Evolutionary conservation across 2,113 vertebrate genomes (phyloP).

Genomic region (Hyperoodon ampullatus): DNA sequence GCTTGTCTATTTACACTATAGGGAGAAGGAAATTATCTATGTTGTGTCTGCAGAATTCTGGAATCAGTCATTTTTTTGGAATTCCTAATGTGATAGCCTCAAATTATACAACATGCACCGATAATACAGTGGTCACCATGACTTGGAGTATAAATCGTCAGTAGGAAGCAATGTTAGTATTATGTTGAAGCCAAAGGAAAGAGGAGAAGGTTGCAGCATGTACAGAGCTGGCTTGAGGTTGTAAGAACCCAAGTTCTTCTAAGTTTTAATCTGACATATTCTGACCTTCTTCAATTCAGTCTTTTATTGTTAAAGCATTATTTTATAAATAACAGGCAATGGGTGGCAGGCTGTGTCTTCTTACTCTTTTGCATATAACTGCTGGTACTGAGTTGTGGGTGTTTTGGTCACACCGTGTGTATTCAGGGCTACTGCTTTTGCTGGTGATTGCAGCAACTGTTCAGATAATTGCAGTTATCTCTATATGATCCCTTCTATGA

Average conservation of each 20-base stretch:
- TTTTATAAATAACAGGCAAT: constrained; percentile 18
- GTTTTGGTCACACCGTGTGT: neutral
- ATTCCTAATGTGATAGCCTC: neutral
- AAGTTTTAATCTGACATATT: neutral
- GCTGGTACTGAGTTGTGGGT: neutral
- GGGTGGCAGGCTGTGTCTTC: neutral
- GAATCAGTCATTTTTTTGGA: neutral
- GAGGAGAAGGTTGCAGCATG: neutral
- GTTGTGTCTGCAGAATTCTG: neutral
- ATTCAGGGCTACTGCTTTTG: neutral
- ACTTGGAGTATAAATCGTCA: neutral
- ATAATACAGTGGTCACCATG: neutral
- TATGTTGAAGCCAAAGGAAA: neutral
- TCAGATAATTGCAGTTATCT: neutral
- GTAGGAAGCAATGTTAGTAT: neutral
- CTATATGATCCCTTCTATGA: neutral
- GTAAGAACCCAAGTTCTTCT: neutral
- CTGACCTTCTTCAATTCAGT: neutral
- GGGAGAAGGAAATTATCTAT: neutral
- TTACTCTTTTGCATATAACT: neutral
- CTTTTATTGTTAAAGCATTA: neutral
- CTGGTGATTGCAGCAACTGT: neutral
- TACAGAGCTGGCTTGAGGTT: neutral
- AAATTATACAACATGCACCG: neutral
- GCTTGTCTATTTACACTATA: neutral